These are phyloP conservation scores for Tenthredo amoena DNA, from an alignment of 2,888 invertebrate genomes.

Conservation along the genomic window DNA sequence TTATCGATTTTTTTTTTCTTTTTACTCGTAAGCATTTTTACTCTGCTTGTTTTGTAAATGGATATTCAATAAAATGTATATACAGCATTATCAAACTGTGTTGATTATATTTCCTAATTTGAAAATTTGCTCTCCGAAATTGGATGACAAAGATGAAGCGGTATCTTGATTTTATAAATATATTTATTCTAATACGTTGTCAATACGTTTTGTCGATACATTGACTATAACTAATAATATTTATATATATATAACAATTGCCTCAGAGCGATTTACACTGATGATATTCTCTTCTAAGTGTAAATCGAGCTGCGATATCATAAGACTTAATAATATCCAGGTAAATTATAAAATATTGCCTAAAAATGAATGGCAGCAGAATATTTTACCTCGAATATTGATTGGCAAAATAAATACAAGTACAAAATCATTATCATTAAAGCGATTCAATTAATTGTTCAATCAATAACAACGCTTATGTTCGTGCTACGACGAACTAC, in stretches of 20 bases:
- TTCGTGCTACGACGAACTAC: neutral
- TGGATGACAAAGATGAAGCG: neutral
- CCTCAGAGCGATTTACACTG: constrained; percentile 29
- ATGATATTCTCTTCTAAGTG: neutral
- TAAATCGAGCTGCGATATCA: neutral
- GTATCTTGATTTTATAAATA: constrained; percentile 57
- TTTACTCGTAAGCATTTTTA: neutral
- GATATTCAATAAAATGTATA: constrained; percentile 1
- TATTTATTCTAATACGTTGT: constrained; percentile 57
- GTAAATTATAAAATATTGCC: constrained; percentile 26
- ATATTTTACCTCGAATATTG: constrained; percentile 45
- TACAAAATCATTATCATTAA: constrained; percentile 37
- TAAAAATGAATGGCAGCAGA: constrained; percentile 33
- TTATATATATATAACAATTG: constrained; percentile 52
- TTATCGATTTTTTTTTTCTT: neutral
- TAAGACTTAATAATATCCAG: constrained; percentile 33
- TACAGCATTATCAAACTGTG: neutral
- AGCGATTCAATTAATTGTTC: constrained; percentile 16
- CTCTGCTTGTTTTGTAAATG: neutral
- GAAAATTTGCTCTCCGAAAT: neutral
- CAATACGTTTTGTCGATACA: constrained; percentile 56
- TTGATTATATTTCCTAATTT: neutral
- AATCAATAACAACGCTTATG: neutral
- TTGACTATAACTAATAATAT: constrained; percentile 57
- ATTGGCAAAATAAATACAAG: constrained; percentile 40